Evolutionary conservation across 2,888 invertebrate genomes (phyloP).

Genomic region (Rotaria magnacalcarata): DNA sequence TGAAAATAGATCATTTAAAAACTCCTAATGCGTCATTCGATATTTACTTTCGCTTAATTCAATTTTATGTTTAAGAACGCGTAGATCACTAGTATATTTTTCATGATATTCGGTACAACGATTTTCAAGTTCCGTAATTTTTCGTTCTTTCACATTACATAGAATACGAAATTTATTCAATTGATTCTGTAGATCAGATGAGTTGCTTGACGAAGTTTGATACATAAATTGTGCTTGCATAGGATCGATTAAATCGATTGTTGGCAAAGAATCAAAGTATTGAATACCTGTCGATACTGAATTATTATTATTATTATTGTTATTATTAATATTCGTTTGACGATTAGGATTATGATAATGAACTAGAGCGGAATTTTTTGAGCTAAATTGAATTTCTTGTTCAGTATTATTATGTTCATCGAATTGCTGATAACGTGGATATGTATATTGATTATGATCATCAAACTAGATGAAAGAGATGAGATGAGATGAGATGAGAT

Average conservation of each 20-base stretch:
- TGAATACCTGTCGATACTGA: background rate
- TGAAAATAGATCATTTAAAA: background rate
- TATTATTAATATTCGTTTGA: background rate
- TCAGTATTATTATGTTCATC: conserved; percentile 31
- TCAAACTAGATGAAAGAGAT: background rate
- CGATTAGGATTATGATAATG: background rate
- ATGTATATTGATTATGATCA: conserved; percentile 8
- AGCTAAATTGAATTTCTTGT: background rate
- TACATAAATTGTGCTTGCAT: conserved; percentile 16
- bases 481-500: too few relatives aligned
- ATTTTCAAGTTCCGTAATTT: conserved; percentile 15
- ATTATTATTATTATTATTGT: background rate
- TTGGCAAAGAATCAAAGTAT: background rate
- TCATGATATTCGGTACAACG: background rate
- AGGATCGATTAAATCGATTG: background rate
- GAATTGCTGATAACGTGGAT: conserved; percentile 6
- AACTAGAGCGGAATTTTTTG: background rate
- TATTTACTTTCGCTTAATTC: background rate
- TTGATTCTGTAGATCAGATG: background rate
- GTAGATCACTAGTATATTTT: conserved; percentile 15
- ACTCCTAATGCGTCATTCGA: too few relatives aligned
- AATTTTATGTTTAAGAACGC: conserved; percentile 24
- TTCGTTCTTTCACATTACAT: background rate
- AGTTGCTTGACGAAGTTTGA: background rate
- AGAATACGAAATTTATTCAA: background rate